phyloP scores from a whole-genome alignment of 2,888 invertebrate genomes.

The Schizotus pectinicornis region DNA sequence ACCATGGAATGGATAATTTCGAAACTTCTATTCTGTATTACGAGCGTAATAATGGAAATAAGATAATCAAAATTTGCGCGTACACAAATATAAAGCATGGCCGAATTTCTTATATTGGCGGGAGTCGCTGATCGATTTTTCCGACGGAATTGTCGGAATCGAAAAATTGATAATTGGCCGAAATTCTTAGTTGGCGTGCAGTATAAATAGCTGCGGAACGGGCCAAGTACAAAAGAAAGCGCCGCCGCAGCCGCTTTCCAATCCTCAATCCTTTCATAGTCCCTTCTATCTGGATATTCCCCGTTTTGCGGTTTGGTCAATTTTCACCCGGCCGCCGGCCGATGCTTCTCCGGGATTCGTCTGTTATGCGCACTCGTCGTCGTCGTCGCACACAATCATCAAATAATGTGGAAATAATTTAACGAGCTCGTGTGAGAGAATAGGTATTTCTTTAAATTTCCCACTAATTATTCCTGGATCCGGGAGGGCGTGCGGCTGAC shows the following conservation, averaged over 20 bases:
- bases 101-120: constrained; percentile 32
- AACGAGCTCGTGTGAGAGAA: constrained; percentile 12
- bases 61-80: constrained; percentile 60
- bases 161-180: constrained; percentile 1
- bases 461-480: constrained; percentile 4
- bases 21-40: constrained; percentile 62
- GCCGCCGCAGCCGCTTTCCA: no score
- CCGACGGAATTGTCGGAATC: no score
- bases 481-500: background rate
- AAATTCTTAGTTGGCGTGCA: background rate
- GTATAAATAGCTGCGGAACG: background rate
- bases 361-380: constrained; percentile 38
- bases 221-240: no score
- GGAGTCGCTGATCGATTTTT: no score
- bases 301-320: constrained; percentile 36
- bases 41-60: constrained; percentile 61
- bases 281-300: constrained; percentile 13
- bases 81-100: constrained; percentile 44
- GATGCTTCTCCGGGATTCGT: constrained; percentile 34
- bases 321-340: constrained; percentile 22
- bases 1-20: constrained; percentile 62
- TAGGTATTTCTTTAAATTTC: background rate
- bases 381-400: constrained; percentile 26
- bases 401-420: constrained; percentile 36
- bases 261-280: background rate